Evolutionary conservation across 37 sponge, comb jelly and placozoan genomes (phyloP).

Genomic region (Crambe crambe): DNA sequence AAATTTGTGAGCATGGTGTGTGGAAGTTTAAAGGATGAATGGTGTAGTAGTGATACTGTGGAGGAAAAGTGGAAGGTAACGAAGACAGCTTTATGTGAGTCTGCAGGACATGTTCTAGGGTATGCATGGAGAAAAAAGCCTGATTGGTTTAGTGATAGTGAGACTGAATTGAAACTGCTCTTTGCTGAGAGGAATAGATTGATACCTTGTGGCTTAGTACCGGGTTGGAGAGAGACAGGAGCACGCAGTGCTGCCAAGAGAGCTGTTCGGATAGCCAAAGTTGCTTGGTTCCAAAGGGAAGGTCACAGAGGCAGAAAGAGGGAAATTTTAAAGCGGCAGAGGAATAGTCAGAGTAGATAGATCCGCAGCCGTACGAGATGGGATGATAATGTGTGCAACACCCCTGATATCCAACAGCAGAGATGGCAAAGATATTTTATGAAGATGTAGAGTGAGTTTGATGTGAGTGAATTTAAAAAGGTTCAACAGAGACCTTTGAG

Average conservation of each 20-base stretch:
- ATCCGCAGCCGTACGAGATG: not conserved
- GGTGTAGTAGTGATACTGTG: too few species aligned
- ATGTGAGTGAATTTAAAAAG: not conserved
- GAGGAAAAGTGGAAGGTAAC: not conserved
- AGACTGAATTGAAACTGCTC: not conserved
- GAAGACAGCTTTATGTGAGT: not conserved
- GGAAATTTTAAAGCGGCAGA: not conserved
- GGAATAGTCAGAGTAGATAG: not conserved
- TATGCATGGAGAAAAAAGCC: not conserved
- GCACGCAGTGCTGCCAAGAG: not conserved
- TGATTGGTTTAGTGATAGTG: not conserved
- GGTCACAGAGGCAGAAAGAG: too few species aligned
- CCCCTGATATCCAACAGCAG: not conserved
- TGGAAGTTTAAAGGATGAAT: too few species aligned
- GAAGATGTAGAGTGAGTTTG: not conserved
- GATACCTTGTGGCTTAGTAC: not conserved
- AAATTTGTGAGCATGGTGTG: not conserved
- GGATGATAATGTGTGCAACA: not conserved
- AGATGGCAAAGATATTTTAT: not conserved
- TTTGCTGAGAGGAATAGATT: not conserved
- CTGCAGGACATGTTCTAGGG: not conserved
- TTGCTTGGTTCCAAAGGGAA: not conserved
- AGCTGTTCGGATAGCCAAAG: not conserved
- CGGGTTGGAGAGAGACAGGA: not conserved
- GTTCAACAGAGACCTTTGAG: not conserved